Evolutionary conservation across 2,888 invertebrate species (phyloP).

Genomic region (Stenolophus ochropezus): DNA sequence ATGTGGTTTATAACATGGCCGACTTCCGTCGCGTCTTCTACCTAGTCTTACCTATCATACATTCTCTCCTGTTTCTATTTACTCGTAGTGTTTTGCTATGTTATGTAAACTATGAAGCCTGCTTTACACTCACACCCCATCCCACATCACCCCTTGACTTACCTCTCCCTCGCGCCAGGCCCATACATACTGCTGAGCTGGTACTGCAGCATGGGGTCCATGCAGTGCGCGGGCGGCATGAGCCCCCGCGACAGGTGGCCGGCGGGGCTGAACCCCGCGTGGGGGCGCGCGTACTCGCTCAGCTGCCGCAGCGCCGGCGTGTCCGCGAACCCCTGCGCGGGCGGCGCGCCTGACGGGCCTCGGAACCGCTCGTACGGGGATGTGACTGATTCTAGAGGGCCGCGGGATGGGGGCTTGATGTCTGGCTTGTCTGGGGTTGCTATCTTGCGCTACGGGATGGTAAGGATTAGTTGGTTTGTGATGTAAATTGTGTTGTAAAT

Average conservation of each 20-base stretch:
- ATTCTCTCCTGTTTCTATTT: too few relatives aligned
- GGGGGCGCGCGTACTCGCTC: slow-evolving; percentile 94
- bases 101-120: too few relatives aligned
- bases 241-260: slow-evolving; percentile 70
- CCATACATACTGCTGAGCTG: slow-evolving; percentile 86
- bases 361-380: slow-evolving; percentile 85
- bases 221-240: slow-evolving; percentile 79
- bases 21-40: too few relatives aligned
- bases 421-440: slow-evolving; percentile 89
- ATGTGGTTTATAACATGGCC: too few relatives aligned
- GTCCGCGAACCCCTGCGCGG: slow-evolving; percentile 81
- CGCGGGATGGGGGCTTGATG: slow-evolving; percentile 86
- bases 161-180: slow-evolving; percentile 77
- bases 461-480: too few relatives aligned
- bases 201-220: slow-evolving; percentile 91
- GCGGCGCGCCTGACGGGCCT: slow-evolving; percentile 27
- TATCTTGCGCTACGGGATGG: slow-evolving; percentile 76
- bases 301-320: slow-evolving; percentile 95
- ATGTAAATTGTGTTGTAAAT: too few relatives aligned
- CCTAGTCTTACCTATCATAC: too few relatives aligned
- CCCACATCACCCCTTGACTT: too few relatives aligned
- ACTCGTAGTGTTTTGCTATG: too few relatives aligned
- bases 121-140: too few relatives aligned
- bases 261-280: slow-evolving; percentile 85
- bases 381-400: slow-evolving; percentile 82